Evolutionary conservation across 1,140 invertebrate species (phyloP).

Genomic region (Charaxes varanes): DNA sequence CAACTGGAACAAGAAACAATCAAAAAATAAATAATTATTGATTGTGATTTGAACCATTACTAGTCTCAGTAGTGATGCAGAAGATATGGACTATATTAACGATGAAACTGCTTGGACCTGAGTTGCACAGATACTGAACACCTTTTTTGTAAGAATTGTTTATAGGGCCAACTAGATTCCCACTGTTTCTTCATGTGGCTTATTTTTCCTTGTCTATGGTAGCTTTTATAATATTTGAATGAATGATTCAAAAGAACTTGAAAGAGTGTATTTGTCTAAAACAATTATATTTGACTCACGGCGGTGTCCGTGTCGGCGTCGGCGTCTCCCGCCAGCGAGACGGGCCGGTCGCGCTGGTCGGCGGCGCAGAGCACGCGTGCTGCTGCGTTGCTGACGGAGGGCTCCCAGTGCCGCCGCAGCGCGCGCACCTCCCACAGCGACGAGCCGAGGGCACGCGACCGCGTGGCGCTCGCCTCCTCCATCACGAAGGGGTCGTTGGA

Average conservation of each 20-base stretch:
- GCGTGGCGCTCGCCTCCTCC: slow-evolving; percentile 85
- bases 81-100: no score
- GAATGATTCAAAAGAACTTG: no score
- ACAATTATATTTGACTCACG: background rate
- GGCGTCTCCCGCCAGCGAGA: slow-evolving; percentile 13
- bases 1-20: slow-evolving; percentile 43
- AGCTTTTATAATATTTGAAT: no score
- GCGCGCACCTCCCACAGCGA: slow-evolving; percentile 93
- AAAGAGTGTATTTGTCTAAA: no score
- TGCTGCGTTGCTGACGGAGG: slow-evolving; percentile 41
- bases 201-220: no score
- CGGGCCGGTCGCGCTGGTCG: slow-evolving; percentile 21
- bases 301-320: slow-evolving; percentile 1
- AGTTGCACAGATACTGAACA: no score
- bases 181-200: no score
- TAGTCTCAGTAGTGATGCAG: background rate
- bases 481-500: slow-evolving; percentile 87
- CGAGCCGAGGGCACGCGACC: slow-evolving; percentile 87
- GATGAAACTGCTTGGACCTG: no score
- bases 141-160: no score
- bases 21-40: background rate
- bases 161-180: no score
- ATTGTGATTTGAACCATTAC: no score
- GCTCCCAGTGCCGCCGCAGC: slow-evolving; percentile 68
- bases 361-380: slow-evolving; percentile 30